Base-by-base conservation (phyloP, 2,888 invertebrate genomes). In the Nomada ruficornis region DNA sequence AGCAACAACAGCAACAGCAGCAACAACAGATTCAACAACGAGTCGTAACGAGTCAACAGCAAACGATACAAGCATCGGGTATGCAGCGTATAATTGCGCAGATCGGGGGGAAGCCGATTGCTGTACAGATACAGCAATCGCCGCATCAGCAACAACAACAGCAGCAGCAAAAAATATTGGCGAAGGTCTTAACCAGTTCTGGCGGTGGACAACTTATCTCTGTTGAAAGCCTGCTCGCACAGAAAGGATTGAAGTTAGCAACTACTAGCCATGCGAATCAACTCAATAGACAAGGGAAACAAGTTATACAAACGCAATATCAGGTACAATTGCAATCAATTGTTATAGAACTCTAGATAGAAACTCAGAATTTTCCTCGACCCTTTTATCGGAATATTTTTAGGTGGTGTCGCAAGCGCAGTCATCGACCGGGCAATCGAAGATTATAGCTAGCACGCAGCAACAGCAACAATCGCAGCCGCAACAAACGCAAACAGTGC, bases 111-210 rank as follows among this genome's bases (percentile, higher is more conserved):
- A 94, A 94, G 71, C 94, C 94, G 0, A 93, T 94, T 4, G 94
- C 95, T 18, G 93, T 95, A 44, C 94, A 95, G 70, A 94, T 95
- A 81, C 95, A 95, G 82, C 95, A 95, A 78, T 92, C 93, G 5
- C 93, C 94, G 2, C 93, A 94, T 82, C 93, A 94, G 20, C 94
- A 94, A 63, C 94, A 94, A 82, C 92, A 94, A 82, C 92, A 93
- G 42, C 94, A 94, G 80, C 94, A 94, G 74, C 93, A 93, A 71
- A 94, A 94, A 4, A 95, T 97, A 44, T 95, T 97, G 55, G 97
- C 97, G 0, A 97, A 97, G 92, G 95, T 97, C 23, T 94, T 97
- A 36, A 96, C 97, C 9, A 97, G 96, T 91, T 95, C 96, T 4
- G 94, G 95, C 10, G 95, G 95, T 2, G 94, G 94, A 13, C 95